Evolutionary conservation across 2,113 vertebrate species (phyloP).

Genomic region (Aegotheles bennettii): DNA sequence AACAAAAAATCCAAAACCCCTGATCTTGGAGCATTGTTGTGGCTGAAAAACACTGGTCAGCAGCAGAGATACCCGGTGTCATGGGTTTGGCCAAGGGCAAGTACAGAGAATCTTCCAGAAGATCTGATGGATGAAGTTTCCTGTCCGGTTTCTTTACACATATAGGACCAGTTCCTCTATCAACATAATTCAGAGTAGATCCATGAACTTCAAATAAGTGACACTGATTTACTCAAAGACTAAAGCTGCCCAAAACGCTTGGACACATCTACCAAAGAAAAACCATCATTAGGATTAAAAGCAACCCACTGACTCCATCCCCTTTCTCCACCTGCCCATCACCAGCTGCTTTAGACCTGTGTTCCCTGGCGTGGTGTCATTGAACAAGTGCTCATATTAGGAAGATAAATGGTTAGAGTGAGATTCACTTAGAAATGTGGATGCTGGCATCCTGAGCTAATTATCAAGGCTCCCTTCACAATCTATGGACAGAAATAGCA

Average conservation of each 20-base stretch:
- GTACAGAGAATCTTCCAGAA: background rate
- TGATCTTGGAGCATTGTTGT: background rate
- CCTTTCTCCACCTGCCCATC: background rate
- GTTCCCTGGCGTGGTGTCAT: accelerated
- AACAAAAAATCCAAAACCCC: no score
- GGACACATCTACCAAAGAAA: background rate
- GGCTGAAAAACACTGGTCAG: no score
- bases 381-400: no score
- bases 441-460: background rate
- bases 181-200: background rate
- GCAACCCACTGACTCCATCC: background rate
- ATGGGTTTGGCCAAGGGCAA: background rate
- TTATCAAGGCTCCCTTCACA: background rate
- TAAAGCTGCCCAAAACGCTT: background rate
- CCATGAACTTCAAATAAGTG: background rate
- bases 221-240: background rate
- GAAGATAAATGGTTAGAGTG: background rate
- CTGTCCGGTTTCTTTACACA: background rate
- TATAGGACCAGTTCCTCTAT: background rate
- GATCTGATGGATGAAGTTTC: background rate
- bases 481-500: background rate
- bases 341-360: background rate
- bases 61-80: background rate
- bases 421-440: background rate
- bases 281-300: background rate